phyloP scores from a whole-genome alignment of 1,140 invertebrate species.

The Scaptomyza hsui region DNA sequence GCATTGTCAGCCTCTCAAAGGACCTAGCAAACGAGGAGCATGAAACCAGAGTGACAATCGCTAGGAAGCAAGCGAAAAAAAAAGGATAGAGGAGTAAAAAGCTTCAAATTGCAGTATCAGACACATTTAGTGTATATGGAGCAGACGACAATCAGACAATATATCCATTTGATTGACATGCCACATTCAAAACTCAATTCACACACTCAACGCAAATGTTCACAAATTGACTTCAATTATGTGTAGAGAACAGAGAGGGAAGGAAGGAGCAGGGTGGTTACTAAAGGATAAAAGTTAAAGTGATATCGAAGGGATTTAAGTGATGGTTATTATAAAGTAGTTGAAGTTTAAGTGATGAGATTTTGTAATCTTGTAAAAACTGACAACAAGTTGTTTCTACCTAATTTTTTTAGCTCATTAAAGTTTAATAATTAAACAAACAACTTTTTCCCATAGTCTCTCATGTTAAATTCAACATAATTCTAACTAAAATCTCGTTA shows the following conservation, averaged over 20 bases:
- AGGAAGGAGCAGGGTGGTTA: neutral
- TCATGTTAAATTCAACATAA: too few relatives aligned
- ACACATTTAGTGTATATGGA: slow-evolving; percentile 28
- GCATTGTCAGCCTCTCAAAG: slow-evolving; percentile 49
- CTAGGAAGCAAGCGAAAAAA: neutral
- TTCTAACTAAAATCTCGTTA: too few relatives aligned
- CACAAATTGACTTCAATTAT: slow-evolving; percentile 48
- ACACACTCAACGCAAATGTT: slow-evolving; percentile 10
- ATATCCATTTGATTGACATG: slow-evolving; percentile 51
- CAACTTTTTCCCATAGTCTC: neutral
- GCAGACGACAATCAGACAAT: slow-evolving; percentile 8
- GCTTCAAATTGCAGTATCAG: slow-evolving; percentile 32
- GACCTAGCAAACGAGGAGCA: neutral
- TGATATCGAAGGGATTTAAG: neutral
- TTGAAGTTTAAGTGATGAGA: too few relatives aligned
- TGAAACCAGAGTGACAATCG: slow-evolving; percentile 10
- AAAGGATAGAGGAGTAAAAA: slow-evolving; percentile 6
- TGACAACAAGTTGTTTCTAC: too few relatives aligned
- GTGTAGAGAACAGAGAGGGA: neutral
- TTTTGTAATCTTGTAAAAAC: too few relatives aligned
- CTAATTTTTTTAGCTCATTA: too few relatives aligned
- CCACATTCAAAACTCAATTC: slow-evolving; percentile 9
- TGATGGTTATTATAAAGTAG: too few relatives aligned
- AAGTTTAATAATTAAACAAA: too few relatives aligned
- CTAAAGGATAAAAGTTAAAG: too few relatives aligned